Evolutionary conservation across 2,888 invertebrate genomes (phyloP).

Genomic region (Lithodes maja): DNA sequence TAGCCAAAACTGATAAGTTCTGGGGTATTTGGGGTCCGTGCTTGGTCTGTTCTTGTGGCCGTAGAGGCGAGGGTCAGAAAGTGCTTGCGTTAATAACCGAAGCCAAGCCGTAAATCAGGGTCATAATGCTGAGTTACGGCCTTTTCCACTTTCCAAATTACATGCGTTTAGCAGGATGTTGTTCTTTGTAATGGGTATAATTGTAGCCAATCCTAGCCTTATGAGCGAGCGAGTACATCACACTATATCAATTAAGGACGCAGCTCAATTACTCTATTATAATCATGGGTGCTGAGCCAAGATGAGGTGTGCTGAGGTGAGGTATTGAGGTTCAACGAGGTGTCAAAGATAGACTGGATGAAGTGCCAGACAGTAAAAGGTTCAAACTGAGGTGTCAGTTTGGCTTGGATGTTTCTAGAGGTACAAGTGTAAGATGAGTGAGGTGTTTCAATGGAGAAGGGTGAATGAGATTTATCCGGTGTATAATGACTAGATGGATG

Average conservation of each 20-base stretch:
- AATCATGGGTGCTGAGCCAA: slow-evolving; percentile 3
- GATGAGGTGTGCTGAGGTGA: not conserved
- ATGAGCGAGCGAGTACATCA: slow-evolving; percentile 43
- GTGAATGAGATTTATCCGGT: too few relatives aligned
- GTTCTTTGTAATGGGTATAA: slow-evolving; percentile 52
- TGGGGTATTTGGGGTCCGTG: too few relatives aligned
- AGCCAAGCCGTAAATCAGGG: slow-evolving; percentile 42
- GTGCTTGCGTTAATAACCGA: slow-evolving; percentile 25
- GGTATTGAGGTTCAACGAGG: too few relatives aligned
- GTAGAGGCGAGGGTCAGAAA: not conserved
- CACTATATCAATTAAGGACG: slow-evolving; percentile 57
- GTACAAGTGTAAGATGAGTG: too few relatives aligned
- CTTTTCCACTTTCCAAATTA: slow-evolving; percentile 41
- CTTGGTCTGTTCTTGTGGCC: too few relatives aligned
- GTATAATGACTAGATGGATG: too few relatives aligned
- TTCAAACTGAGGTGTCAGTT: too few relatives aligned
- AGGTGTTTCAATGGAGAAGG: too few relatives aligned
- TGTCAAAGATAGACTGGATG: too few relatives aligned
- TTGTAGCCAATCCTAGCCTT: slow-evolving; percentile 19
- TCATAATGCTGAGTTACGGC: slow-evolving; percentile 43
- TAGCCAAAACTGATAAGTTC: too few relatives aligned
- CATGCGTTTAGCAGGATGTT: slow-evolving; percentile 43
- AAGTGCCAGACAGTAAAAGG: too few relatives aligned
- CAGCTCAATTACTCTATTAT: slow-evolving; percentile 52
- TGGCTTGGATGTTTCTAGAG: too few relatives aligned